Percentiles rank a stretch among this genome's conserved stretches.
Conservation (phyloP, 2,113 vertebrate genomes). For the Gallinago jamesoni region DNA sequence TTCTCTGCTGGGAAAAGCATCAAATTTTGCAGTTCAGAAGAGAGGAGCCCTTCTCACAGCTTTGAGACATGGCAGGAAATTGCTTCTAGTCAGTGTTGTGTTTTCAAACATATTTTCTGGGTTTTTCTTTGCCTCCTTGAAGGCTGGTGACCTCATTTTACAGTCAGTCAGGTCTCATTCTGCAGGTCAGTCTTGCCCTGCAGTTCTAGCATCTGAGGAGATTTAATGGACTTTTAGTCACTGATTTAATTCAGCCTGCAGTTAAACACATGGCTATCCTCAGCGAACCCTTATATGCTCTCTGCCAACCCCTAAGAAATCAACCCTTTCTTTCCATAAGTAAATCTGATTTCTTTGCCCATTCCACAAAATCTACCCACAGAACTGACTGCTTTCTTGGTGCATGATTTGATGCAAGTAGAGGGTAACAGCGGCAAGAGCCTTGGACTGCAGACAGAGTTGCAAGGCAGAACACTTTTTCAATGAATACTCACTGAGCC, state of each 20-base stretch:
- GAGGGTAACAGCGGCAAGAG: background rate
- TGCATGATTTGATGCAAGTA: background rate
- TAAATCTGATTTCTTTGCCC: background rate
- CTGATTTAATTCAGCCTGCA: background rate
- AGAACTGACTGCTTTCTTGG: background rate
- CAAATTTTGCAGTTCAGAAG: background rate
- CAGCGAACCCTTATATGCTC: background rate
- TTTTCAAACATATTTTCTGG: background rate
- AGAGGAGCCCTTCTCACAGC: background rate
- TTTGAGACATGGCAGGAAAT: background rate
- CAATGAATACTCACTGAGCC: background rate
- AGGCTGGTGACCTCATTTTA: background rate
- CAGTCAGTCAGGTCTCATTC: background rate
- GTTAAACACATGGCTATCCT: background rate
- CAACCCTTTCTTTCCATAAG: background rate
- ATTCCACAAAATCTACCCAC: background rate
- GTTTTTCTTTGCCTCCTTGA: background rate
- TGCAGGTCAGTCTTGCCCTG: background rate
- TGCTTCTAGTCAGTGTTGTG: accelerated
- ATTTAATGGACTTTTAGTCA: background rate
- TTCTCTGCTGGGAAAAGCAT: background rate
- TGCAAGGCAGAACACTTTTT: background rate
- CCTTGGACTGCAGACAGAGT: background rate
- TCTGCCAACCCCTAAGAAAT: background rate
- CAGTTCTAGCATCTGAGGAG: background rate